Conservation (phyloP, 2,797 vertebrate species). For the Staurois parvus region DNA sequence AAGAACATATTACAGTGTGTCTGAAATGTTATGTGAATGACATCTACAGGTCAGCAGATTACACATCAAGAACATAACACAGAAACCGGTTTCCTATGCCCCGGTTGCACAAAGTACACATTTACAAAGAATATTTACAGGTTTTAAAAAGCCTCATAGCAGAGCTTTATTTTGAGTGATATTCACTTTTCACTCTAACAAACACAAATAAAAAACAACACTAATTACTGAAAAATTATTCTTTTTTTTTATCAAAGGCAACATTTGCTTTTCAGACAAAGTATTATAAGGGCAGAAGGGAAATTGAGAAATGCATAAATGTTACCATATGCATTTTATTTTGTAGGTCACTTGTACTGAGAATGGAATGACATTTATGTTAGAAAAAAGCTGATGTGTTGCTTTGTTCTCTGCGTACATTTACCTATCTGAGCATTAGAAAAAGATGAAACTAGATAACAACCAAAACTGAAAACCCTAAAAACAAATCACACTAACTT, state of each 20-base stretch:
- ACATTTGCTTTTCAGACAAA: background rate
- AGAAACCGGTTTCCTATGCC: background rate
- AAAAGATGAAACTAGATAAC: constrained; percentile 19
- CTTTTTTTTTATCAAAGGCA: background rate
- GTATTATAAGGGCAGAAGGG: background rate
- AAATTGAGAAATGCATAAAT: constrained; percentile 41
- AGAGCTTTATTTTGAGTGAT: background rate
- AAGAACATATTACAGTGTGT: background rate
- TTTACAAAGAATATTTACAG: background rate
- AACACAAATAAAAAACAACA: background rate
- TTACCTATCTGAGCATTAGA: constrained; percentile 20
- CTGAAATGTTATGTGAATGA: constrained; percentile 16
- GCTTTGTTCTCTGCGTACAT: constrained; percentile 41
- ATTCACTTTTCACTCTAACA: background rate
- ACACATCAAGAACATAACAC: background rate
- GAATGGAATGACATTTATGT: constrained; percentile 47
- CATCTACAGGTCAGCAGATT: constrained; percentile 14
- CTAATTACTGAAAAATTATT: background rate
- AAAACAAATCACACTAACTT: constrained; percentile 9
- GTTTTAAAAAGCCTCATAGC: background rate
- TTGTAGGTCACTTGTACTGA: constrained; percentile 50
- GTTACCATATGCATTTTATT: constrained; percentile 44
- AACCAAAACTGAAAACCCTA: background rate
- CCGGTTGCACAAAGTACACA: background rate
- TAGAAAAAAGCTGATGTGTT: constrained; percentile 16